Evolutionary conservation across 2,797 vertebrate species (phyloP).

Genomic region (Clarias fuscus): DNA sequence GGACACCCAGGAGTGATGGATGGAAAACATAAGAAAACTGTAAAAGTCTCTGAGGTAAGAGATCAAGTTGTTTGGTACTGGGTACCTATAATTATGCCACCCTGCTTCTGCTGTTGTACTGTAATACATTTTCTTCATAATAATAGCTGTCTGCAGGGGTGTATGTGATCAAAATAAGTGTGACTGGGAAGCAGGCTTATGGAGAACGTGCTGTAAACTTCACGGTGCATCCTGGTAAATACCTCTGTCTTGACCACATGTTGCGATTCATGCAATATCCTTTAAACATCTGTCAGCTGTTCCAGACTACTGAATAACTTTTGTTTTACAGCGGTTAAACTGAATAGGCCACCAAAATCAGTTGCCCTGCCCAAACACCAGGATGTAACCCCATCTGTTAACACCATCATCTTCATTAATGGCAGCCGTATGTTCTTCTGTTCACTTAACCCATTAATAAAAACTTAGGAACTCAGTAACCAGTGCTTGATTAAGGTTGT

Average conservation of each 20-base stretch:
- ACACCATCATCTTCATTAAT: conserved; percentile 69
- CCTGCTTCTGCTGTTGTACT: not conserved
- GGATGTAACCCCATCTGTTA: conserved; percentile 70
- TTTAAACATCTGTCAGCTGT: not conserved
- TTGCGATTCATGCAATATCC: not conserved
- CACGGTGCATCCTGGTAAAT: conserved; percentile 77
- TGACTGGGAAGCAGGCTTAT: conserved; percentile 71
- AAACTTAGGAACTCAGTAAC: not conserved
- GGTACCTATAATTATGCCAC: not conserved
- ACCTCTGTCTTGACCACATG: not conserved
- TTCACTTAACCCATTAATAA: not conserved
- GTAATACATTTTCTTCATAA: conserved; percentile 34
- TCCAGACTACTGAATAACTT: not conserved
- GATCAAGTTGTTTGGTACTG: not conserved
- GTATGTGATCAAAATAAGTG: conserved; percentile 73
- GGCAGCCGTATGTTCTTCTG: conserved; percentile 72
- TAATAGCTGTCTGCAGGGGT: conserved; percentile 74
- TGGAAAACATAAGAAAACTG: conserved; percentile 63
- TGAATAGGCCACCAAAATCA: conserved; percentile 73
- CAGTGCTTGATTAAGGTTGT: not conserved
- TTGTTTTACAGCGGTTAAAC: conserved; percentile 62
- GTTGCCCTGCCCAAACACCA: conserved; percentile 72
- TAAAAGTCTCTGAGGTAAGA: conserved; percentile 56
- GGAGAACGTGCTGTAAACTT: conserved; percentile 79
- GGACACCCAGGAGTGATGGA: conserved; percentile 73